These are phyloP conservation scores for Huso huso DNA, from an alignment of 2,797 vertebrate species.

Conservation along the genomic window DNA sequence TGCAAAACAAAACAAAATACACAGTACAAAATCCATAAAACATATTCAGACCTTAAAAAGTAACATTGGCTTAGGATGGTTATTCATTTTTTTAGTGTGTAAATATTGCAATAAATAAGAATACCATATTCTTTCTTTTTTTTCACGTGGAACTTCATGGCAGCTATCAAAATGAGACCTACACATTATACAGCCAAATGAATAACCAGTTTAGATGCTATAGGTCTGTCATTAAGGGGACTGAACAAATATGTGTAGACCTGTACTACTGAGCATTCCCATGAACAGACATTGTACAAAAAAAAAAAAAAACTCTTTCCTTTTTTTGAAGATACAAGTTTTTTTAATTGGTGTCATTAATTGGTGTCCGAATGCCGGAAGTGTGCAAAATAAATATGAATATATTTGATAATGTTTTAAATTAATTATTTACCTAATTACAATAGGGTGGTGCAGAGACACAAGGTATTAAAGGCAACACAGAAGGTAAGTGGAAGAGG, in stretches of 20 bases:
- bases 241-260: background rate
- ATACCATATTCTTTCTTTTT: background rate
- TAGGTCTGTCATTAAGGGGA: background rate
- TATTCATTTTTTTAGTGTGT: background rate
- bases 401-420: too few relatives aligned
- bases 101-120: slow-evolving; percentile 10
- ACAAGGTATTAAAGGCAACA: too few relatives aligned
- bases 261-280: background rate
- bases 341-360: too few relatives aligned
- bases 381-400: too few relatives aligned
- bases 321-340: too few relatives aligned
- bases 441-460: too few relatives aligned
- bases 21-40: too few relatives aligned
- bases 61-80: background rate
- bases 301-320: too few relatives aligned
- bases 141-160: background rate
- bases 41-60: background rate
- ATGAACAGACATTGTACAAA: too few relatives aligned
- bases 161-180: background rate
- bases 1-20: background rate
- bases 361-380: too few relatives aligned
- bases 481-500: too few relatives aligned
- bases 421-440: too few relatives aligned
- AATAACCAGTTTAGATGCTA: background rate
- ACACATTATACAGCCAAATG: background rate